Percentiles rank a stretch among this genome's conserved stretches.
These are phyloP conservation scores for Sarcophilus harrisii DNA, from an alignment of 2,797 vertebrate species.

Conservation along the genomic window DNA sequence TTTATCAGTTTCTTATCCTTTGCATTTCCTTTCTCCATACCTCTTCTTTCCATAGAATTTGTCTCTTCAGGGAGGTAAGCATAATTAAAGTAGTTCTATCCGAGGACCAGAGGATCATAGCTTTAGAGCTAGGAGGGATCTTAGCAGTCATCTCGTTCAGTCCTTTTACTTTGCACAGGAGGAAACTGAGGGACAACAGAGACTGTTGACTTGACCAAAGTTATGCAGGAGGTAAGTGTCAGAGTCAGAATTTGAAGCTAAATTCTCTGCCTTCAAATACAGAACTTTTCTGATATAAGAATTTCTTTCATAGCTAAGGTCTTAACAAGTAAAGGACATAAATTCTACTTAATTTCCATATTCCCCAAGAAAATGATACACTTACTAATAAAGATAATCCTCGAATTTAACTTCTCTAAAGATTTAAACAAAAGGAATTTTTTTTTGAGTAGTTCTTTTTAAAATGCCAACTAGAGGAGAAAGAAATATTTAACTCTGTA, in stretches of 20 bases:
- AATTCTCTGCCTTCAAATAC: not conserved
- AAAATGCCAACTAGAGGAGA: slow-evolving; percentile 9
- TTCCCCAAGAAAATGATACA: slow-evolving; percentile 31
- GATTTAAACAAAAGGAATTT: slow-evolving; percentile 29
- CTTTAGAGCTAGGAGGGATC: not conserved
- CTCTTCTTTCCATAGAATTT: slow-evolving; percentile 30
- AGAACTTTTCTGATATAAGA: not conserved
- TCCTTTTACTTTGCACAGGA: not conserved
- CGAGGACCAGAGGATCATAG: not conserved
- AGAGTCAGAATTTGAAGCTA: not conserved
- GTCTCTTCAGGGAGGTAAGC: slow-evolving; percentile 23
- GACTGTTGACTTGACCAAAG: not conserved
- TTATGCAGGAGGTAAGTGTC: not conserved
- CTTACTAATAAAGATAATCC: not conserved
- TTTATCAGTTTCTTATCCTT: slow-evolving; percentile 7
- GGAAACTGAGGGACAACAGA: not conserved
- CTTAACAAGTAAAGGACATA: slow-evolving; percentile 46
- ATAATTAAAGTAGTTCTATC: not conserved
- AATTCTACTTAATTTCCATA: slow-evolving; percentile 4
- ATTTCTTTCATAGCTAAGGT: slow-evolving; percentile 18
- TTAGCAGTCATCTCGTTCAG: not conserved
- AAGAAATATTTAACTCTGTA: not conserved
- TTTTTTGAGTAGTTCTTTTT: slow-evolving; percentile 10
- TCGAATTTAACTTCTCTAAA: slow-evolving; percentile 27
- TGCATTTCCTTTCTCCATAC: not conserved